phyloP scores from a whole-genome alignment of 2,113 vertebrate genomes.

The Strix aluco region DNA sequence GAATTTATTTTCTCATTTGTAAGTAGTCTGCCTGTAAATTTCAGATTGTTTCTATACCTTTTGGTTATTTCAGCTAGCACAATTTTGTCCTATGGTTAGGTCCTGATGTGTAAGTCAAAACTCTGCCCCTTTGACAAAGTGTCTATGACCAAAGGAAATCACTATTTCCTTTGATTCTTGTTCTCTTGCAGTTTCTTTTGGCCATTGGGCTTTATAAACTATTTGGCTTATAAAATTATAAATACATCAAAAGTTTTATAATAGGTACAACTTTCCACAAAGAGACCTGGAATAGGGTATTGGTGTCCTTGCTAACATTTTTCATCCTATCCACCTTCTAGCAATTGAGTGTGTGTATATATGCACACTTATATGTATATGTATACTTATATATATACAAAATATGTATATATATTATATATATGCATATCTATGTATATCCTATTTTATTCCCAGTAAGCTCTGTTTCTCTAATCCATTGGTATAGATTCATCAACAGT shows the following conservation, averaged over 20 bases:
- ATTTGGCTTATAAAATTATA: neutral
- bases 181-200: neutral
- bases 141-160: neutral
- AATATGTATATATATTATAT: neutral
- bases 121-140: neutral
- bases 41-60: neutral
- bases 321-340: neutral
- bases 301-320: neutral
- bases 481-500: neutral
- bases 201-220: too few species aligned
- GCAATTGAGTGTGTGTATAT: fast-evolving
- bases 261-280: neutral
- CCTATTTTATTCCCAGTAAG: neutral
- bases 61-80: neutral
- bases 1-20: neutral
- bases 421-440: neutral
- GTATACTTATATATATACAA: neutral
- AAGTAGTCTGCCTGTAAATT: neutral
- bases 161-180: neutral
- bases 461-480: neutral
- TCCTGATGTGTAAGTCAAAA: neutral
- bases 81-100: neutral
- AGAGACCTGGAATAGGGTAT: neutral
- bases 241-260: neutral
- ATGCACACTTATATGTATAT: neutral